Conservation (phyloP, 2,797 vertebrate genomes). For the Chaetophractus vellerosus region DNA sequence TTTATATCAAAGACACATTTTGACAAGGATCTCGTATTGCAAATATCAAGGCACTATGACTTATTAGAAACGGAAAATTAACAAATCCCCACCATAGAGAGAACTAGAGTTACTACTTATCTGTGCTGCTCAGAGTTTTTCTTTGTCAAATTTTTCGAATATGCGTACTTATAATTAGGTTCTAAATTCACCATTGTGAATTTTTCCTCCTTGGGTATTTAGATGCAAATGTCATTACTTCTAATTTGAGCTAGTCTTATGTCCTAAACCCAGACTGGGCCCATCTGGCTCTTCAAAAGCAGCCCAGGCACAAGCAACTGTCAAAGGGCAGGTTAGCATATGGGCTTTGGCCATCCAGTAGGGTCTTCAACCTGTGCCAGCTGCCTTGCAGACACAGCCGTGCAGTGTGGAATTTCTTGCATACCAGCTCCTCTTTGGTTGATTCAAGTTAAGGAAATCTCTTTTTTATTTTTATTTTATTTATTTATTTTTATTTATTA, state of each 20-base stretch:
- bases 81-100: slow-evolving; percentile 19
- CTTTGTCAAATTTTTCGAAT: slow-evolving; percentile 45
- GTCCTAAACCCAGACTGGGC: slow-evolving; percentile 25
- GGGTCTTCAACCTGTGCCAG: slow-evolving; percentile 1
- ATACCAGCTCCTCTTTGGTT: slow-evolving; percentile 26
- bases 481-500: too few species aligned
- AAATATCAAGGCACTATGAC: slow-evolving; percentile 14
- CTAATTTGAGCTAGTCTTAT: slow-evolving; percentile 65
- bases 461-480: too few species aligned
- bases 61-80: slow-evolving; percentile 31
- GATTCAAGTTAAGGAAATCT: slow-evolving; percentile 52
- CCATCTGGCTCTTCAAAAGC: slow-evolving; percentile 51
- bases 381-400: not conserved
- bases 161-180: slow-evolving; percentile 18
- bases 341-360: not conserved
- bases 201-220: slow-evolving; percentile 55
- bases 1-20: slow-evolving; percentile 17
- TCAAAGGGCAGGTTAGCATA: slow-evolving; percentile 41
- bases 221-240: slow-evolving; percentile 52
- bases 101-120: slow-evolving; percentile 21
- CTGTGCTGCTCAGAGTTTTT: not conserved
- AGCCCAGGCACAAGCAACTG: not conserved
- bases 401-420: not conserved
- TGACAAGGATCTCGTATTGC: not conserved
- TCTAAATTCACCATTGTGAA: slow-evolving; percentile 44